Evolutionary conservation across 2,888 invertebrate genomes (phyloP), one percentile per base, ranked within the genome.

Genomic region (Epirrhoe tristata): DNA sequence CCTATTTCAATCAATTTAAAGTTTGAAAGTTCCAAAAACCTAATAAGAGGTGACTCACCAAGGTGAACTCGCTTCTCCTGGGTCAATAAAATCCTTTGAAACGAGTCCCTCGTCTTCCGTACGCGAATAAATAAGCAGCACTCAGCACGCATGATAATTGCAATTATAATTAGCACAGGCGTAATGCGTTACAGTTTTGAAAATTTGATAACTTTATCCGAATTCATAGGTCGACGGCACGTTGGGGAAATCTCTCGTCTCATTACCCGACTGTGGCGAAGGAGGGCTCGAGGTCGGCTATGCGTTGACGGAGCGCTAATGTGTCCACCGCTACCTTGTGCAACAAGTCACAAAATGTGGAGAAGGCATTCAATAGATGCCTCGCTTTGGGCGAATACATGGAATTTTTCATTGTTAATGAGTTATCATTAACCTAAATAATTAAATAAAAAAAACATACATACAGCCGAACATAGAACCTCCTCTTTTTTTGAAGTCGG

Each of bases 161-260:
- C 87, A 88, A 89, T 89, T 87, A 90, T 91, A 91, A 92, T 91
- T 91, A 92, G 81, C 67, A 80, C 81, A 43, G 83, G 77, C 78
- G 79, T 90, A 90, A 91, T 88, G 91, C 89, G 91, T 90, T 86
- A 87, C 89, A 88, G 92, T 91, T 93, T 89, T 93, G 91, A 91
- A 93, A 93, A 89, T 93, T 93, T 93, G 90, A 93, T 93, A 93
- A 93, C 87, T 93, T 93, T 91, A 89, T 85, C 84, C 89, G 88
- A 91, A 92, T 91, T 89, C 86, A 87, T 88, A 88, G 90, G 91
- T 84, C 81, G 83, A 92, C 83, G 83, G 90, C 81, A 88, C 93
- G 88, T 90, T 87, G 79, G 93, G 93, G 93, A 93, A 93, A 93
- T 93, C 92, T 91, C 85, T 72, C 74, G 74, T 73, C 82, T 86